Percentiles rank a stretch among this genome's conserved stretches.
These are phyloP conservation scores for Hyperoplus lanceolatus DNA, from an alignment of 2,797 vertebrate species.

Conservation along the genomic window DNA sequence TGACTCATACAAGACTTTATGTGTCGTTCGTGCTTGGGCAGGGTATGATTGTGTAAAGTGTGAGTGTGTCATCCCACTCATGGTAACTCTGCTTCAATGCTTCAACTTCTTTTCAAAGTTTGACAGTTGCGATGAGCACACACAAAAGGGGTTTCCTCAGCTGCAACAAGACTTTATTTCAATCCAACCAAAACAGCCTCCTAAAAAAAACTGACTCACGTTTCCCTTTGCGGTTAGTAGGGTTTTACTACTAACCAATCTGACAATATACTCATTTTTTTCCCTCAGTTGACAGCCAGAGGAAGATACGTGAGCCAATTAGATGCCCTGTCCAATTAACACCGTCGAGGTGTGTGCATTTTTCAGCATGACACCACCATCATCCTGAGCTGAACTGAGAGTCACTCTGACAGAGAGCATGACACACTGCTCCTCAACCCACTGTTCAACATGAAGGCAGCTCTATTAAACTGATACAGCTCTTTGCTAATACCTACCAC, in stretches of 20 bases:
- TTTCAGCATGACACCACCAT: slow-evolving; percentile 75
- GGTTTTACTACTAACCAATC: neutral
- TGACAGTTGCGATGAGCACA: slow-evolving; percentile 37
- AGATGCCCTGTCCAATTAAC: slow-evolving; percentile 86
- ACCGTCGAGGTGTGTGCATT: slow-evolving; percentile 78
- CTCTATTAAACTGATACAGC: slow-evolving; percentile 3
- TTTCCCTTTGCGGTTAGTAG: neutral
- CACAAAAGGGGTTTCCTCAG: slow-evolving; percentile 4
- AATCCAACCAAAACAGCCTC: neutral
- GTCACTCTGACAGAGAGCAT: slow-evolving; percentile 65
- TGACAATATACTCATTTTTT: neutral
- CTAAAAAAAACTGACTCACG: neutral
- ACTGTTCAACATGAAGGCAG: slow-evolving; percentile 27
- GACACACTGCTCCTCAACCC: slow-evolving; percentile 38
- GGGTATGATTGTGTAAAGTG: slow-evolving; percentile 8
- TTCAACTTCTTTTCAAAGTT: slow-evolving; percentile 40
- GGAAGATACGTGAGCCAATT: slow-evolving; percentile 80
- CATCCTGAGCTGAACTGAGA: slow-evolving; percentile 65
- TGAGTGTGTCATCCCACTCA: slow-evolving; percentile 32
- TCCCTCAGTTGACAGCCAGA: slow-evolving; percentile 73
- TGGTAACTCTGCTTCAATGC: slow-evolving; percentile 6
- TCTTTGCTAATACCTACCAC: slow-evolving; percentile 13
- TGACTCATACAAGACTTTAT: no score
- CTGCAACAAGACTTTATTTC: neutral
- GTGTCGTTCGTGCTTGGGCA: no score